Evolutionary conservation across 2,888 invertebrate genomes (phyloP).

Genomic region (Rhagonycha fulva): DNA sequence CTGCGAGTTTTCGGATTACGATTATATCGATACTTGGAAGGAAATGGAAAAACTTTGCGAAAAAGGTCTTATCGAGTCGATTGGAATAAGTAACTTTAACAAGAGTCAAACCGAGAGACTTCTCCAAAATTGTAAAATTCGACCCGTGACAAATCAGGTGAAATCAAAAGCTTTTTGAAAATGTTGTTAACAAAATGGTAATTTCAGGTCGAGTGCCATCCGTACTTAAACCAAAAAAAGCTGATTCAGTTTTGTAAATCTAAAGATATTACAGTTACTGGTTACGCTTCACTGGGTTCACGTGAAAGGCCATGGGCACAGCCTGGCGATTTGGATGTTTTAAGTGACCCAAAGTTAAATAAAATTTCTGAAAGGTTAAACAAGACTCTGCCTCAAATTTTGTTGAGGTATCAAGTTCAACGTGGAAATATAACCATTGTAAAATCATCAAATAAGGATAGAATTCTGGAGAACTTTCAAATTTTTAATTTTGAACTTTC

Average conservation of each 20-base stretch:
- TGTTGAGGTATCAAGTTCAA: slow-evolving; percentile 69
- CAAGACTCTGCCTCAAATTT: slow-evolving; percentile 72
- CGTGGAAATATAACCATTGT: slow-evolving; percentile 77
- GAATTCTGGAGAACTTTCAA: slow-evolving; percentile 70
- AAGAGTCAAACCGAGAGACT: slow-evolving; percentile 73
- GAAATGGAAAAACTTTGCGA: slow-evolving; percentile 77
- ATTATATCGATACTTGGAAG: slow-evolving; percentile 78
- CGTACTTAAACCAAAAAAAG: slow-evolving; percentile 74
- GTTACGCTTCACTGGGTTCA: slow-evolving; percentile 84
- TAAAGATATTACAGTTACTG: slow-evolving; percentile 71
- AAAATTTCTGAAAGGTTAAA: slow-evolving; percentile 65
- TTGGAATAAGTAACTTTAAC: slow-evolving; percentile 90
- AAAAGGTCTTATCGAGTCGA: slow-evolving; percentile 72
- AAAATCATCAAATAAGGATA: slow-evolving; percentile 75
- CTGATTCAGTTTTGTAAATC: slow-evolving; percentile 71
- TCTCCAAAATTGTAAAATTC: slow-evolving; percentile 64
- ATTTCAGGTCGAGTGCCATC: slow-evolving; percentile 81
- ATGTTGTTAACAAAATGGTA: slow-evolving; percentile 52
- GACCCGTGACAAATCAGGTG: slow-evolving; percentile 68
- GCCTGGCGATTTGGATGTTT: slow-evolving; percentile 70
- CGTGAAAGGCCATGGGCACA: slow-evolving; percentile 82
- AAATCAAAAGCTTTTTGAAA: slow-evolving; percentile 43
- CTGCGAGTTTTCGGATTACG: slow-evolving; percentile 65
- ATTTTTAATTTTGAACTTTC: slow-evolving; percentile 76
- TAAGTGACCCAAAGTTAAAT: slow-evolving; percentile 74